Evolutionary conservation across 92 coral and sea anemone genomes (phyloP).

Genomic region (Bergia puertoricense): DNA sequence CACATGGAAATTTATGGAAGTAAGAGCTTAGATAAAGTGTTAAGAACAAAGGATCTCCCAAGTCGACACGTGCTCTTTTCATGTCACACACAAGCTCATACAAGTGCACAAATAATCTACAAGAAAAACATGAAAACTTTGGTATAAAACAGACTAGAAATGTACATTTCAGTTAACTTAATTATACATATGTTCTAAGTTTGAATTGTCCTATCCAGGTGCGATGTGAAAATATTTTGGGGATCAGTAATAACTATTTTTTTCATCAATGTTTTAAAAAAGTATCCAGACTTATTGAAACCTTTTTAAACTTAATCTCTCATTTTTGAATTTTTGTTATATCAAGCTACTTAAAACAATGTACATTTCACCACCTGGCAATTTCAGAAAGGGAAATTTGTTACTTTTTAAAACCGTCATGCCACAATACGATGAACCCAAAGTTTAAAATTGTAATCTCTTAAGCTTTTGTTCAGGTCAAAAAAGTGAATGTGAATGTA

Average conservation of each 20-base stretch:
- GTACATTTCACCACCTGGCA: not conserved
- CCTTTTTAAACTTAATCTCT: no score
- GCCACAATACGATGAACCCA: not conserved
- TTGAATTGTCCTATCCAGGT: not conserved
- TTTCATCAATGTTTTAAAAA: no score
- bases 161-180: slow-evolving; percentile 7
- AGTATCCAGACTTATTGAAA: no score
- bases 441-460: not conserved
- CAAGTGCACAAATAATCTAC: not conserved
- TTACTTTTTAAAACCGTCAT: not conserved
- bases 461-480: not conserved
- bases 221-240: no score
- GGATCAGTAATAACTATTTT: no score
- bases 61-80: slow-evolving; percentile 31
- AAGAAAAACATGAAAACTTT: not conserved
- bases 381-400: slow-evolving; percentile 18
- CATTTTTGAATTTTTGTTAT: no score
- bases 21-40: not conserved
- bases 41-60: slow-evolving; percentile 21
- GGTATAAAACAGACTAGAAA: not conserved
- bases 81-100: not conserved
- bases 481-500: no score
- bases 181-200: not conserved
- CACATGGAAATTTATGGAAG: slow-evolving; percentile 25
- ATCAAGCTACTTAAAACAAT: not conserved